These are phyloP conservation scores for Calyptommatus sinebrachiatus DNA, from an alignment of 2,113 vertebrate genomes.

Conservation along the genomic window DNA sequence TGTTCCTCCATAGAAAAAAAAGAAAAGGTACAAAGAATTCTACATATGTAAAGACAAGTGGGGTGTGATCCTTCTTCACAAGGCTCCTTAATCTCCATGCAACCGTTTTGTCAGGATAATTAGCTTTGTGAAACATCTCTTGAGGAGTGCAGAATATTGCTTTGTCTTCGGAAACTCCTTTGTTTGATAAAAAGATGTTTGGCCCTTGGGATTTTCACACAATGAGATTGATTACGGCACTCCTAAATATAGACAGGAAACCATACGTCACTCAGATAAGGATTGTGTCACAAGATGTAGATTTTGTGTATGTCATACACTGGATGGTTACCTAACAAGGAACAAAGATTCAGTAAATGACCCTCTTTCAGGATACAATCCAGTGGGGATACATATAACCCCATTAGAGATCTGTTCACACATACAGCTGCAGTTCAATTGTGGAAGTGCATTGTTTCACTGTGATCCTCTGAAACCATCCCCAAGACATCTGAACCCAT, in stretches of 20 bases:
- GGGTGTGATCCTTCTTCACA: background rate
- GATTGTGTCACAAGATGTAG: background rate
- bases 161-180: background rate
- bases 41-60: background rate
- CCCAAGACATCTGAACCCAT: too few relatives aligned
- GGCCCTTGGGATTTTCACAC: background rate
- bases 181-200: background rate
- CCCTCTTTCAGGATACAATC: background rate
- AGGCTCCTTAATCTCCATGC: background rate
- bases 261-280: background rate
- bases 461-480: too few relatives aligned
- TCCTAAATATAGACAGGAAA: background rate
- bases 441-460: too few relatives aligned
- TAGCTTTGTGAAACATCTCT: background rate
- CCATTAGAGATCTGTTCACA: too few relatives aligned
- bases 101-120: background rate
- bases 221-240: background rate
- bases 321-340: background rate
- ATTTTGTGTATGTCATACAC: background rate
- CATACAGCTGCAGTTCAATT: too few relatives aligned
- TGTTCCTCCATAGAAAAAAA: too few relatives aligned
- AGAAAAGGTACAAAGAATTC: background rate
- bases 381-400: too few relatives aligned
- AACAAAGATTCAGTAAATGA: background rate
- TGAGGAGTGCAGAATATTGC: background rate